phyloP scores from a whole-genome alignment of 2,113 vertebrate genomes.

The Erpornis zantholeuca region DNA sequence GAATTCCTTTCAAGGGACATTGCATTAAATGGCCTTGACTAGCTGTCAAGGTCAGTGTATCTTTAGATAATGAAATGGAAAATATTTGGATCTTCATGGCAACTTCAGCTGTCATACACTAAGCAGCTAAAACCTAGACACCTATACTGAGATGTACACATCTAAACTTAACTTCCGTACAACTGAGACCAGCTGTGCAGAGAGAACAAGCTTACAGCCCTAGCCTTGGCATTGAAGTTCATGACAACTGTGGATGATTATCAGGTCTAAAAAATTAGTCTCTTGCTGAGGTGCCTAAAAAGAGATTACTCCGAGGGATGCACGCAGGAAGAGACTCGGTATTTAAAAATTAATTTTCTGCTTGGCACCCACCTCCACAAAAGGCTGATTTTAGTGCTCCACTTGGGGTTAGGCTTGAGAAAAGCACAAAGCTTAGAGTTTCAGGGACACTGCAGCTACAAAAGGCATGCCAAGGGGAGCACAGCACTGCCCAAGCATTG shows the following conservation, averaged over 20 bases:
- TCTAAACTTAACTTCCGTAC: neutral
- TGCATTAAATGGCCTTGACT: neutral
- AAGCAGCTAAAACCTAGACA: neutral
- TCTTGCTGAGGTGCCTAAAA: neutral
- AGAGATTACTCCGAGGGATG: neutral
- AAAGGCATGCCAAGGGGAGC: neutral
- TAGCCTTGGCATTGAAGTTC: neutral
- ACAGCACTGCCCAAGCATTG: accelerated
- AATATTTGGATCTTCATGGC: neutral
- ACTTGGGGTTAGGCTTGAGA: neutral
- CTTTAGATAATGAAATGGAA: neutral
- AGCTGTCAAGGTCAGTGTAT: neutral
- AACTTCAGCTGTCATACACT: neutral
- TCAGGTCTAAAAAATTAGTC: neutral
- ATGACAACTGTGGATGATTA: neutral
- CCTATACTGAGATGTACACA: neutral
- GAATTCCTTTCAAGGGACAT: constrained; percentile 13
- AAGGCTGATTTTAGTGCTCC: neutral
- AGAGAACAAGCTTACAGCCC: neutral
- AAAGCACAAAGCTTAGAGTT: neutral
- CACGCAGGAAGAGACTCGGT: neutral
- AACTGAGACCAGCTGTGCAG: neutral
- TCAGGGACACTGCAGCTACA: neutral
- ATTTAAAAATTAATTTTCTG: neutral
- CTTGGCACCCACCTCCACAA: neutral